Conservation (phyloP, 2,113 vertebrate genomes). For the Pluvialis apricaria region DNA sequence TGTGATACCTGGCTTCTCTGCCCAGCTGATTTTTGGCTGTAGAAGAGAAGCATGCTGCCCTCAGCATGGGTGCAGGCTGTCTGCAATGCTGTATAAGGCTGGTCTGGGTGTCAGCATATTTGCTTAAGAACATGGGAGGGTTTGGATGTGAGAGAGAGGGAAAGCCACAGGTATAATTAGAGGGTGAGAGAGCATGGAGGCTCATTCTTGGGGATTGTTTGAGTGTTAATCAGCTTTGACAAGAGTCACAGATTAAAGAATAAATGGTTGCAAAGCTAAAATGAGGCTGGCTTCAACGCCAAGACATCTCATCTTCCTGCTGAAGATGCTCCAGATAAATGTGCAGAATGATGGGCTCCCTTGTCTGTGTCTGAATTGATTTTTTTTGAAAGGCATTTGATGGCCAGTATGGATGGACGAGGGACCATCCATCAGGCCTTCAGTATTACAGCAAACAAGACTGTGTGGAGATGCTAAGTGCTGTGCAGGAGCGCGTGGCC, state of each 20-base stretch:
- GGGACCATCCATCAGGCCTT: not conserved
- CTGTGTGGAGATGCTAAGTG: not conserved
- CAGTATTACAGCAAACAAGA: not conserved
- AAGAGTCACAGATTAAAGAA: not conserved
- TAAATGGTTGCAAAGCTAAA: not conserved
- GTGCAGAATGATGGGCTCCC: fast-evolving
- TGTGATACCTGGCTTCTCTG: not conserved
- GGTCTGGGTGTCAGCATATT: not conserved
- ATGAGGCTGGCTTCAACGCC: not conserved
- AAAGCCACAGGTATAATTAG: not conserved
- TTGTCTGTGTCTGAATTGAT: not conserved
- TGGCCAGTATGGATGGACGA: not conserved
- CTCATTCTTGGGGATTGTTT: not conserved
- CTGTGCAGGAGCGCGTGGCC: not conserved
- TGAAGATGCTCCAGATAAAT: not conserved
- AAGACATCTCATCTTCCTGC: not conserved
- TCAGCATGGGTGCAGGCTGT: not conserved
- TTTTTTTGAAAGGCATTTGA: not conserved
- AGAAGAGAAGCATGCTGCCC: not conserved
- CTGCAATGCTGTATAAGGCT: not conserved
- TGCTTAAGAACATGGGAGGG: not conserved
- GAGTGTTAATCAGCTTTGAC: not conserved
- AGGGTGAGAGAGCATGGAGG: not conserved
- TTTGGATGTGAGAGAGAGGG: not conserved
- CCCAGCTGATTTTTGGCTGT: not conserved